Base-by-base conservation (phyloP, 2,797 vertebrate species). In the Takifugu ocellatus region DNA sequence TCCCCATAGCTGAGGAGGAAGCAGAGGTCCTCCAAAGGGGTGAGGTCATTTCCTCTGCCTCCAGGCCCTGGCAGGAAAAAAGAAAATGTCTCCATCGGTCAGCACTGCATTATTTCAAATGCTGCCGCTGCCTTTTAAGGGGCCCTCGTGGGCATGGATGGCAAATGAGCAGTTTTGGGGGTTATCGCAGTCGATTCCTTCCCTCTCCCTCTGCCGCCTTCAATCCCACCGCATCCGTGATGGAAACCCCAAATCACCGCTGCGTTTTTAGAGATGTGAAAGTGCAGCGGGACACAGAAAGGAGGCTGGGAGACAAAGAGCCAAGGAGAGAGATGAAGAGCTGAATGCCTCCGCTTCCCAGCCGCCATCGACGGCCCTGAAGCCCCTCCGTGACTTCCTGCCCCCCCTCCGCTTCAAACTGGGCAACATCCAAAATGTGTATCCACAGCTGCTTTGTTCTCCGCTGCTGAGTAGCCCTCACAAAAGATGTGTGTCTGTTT, bases 11-110 rank as follows among this genome's bases (percentile, higher is more conserved):
- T 73, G 71, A 59, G 73, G 84, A 92, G 92, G 92, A 94, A 94
- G 90, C 87, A 82, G 90, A 92, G 89, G 89, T 88, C 90, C 88
- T 94, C 91, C 84, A 90, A 86, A 86, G 52, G 84, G 78, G 71
- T 66, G 59, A 89, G 94, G 92, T 94, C 91, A 94, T 93, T 95
- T 95, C 93, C 93, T 92, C 86, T 92, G 79, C 88, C 91, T 92
- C 84, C 71, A 75, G 33, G 88, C 84, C 90, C 81, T 89, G 89
- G 89, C 81, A 91, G 81, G 72, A 88, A 90, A 81, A 46, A 92
- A 92, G 87, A 74, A 82, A 85, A 86, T 43, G 76, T 83, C 77
- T 91, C 85, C 87, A 87, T 91, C 24, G 83, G 90, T 92, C 88
- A 89, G 81, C 74, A 84, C 89, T 90, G 91, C 86, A 88, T 90